phyloP scores from a whole-genome alignment of 2,888 invertebrate genomes.

The Heliconius cydno region DNA sequence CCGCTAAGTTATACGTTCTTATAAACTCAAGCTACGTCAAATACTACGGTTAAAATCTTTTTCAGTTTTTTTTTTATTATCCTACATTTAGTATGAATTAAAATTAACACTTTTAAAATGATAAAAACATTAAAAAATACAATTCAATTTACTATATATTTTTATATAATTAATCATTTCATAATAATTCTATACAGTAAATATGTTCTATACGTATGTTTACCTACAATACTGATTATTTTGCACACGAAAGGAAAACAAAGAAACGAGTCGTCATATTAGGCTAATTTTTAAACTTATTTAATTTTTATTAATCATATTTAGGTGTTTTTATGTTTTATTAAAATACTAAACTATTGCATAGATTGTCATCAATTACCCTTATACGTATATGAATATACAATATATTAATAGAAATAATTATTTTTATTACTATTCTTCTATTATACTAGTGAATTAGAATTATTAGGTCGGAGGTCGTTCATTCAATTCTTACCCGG shows the following conservation, averaged over 20 bases:
- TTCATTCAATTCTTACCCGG: neutral
- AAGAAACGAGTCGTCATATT: slow-evolving; percentile 16
- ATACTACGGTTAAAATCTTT: too few relatives aligned
- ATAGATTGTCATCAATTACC: too few relatives aligned
- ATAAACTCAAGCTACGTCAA: too few relatives aligned
- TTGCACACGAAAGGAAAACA: slow-evolving; percentile 22
- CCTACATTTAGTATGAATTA: too few relatives aligned
- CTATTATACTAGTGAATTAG: neutral
- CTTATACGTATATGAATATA: too few relatives aligned
- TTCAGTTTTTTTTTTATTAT: too few relatives aligned
- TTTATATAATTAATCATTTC: neutral
- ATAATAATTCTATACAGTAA: neutral
- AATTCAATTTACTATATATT: too few relatives aligned
- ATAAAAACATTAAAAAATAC: too few relatives aligned
- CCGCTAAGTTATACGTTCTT: too few relatives aligned
- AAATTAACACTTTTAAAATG: too few relatives aligned
- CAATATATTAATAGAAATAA: neutral
- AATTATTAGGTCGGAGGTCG: neutral
- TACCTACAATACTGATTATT: slow-evolving; percentile 20
- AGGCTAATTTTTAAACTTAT: neutral
- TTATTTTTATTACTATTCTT: neutral
- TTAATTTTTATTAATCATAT: neutral
- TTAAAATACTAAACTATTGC: too few relatives aligned
- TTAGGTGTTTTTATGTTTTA: too few relatives aligned
- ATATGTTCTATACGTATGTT: neutral